Conservation (phyloP, 2,888 invertebrate species). For the Dicycla oo region DNA sequence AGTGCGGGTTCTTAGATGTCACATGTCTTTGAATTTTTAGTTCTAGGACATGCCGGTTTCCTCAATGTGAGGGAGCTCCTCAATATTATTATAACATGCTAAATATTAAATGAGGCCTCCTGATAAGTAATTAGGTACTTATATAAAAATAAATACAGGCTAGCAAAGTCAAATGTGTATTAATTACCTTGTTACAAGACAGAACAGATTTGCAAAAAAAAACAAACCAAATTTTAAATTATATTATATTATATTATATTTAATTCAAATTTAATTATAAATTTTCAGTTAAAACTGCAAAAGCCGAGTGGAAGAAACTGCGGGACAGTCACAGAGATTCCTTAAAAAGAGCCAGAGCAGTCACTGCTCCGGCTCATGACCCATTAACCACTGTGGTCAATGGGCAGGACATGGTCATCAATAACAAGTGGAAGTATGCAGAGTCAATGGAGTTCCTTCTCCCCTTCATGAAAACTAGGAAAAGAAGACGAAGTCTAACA, state of each 20-base stretch:
- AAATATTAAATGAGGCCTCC: not conserved
- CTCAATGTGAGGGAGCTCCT: too few species aligned
- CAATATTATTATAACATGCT: not conserved
- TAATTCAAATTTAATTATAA: too few species aligned
- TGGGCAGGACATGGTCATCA: slow-evolving; percentile 31
- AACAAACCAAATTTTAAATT: too few species aligned
- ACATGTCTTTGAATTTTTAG: too few species aligned
- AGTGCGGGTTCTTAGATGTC: too few species aligned
- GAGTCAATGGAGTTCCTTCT: slow-evolving; percentile 63
- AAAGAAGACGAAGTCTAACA: slow-evolving; percentile 43
- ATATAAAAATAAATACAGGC: not conserved
- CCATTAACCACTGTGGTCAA: too few species aligned
- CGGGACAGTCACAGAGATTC: slow-evolving; percentile 63
- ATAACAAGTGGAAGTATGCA: slow-evolving; percentile 66
- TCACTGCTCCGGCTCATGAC: too few species aligned
- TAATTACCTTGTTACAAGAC: not conserved
- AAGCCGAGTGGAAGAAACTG: slow-evolving; percentile 65
- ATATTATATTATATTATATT: too few species aligned
- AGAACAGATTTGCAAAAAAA: not conserved
- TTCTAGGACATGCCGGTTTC: too few species aligned
- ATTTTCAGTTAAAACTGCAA: slow-evolving; percentile 62
- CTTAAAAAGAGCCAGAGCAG: slow-evolving; percentile 54
- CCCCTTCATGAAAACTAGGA: slow-evolving; percentile 64
- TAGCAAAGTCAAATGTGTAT: not conserved
- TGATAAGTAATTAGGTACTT: not conserved